phyloP scores from a whole-genome alignment of 1,140 invertebrate species.

The Chironomus tepperi region DNA sequence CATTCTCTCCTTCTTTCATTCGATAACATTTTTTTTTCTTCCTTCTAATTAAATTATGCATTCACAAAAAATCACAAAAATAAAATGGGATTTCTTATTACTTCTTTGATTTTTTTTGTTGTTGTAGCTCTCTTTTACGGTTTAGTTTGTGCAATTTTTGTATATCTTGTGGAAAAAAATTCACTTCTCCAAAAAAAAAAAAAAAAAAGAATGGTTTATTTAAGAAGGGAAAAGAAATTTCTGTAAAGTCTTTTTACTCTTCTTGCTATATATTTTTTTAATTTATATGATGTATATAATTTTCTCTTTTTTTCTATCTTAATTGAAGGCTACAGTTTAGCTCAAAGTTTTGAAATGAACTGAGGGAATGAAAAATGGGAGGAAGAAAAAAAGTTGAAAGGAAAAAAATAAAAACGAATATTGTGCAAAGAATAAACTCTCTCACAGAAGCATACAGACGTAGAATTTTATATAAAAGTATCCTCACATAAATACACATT shows the following conservation, averaged over 20 bases:
- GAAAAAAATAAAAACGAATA: background rate
- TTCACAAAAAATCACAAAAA: background rate
- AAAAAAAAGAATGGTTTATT: background rate
- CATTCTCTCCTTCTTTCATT: background rate
- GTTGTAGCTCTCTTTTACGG: background rate
- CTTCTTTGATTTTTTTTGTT: background rate
- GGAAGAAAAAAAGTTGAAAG: background rate
- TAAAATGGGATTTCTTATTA: background rate
- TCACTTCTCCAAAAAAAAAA: background rate
- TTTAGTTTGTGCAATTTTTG: background rate
- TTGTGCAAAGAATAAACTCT: background rate
- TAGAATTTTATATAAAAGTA: background rate
- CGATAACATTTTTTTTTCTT: background rate
- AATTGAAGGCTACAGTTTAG: background rate
- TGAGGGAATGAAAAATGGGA: slow-evolving; percentile 11
- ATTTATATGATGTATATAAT: slow-evolving; percentile 2
- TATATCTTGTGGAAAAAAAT: no score
- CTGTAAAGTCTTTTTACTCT: slow-evolving; percentile 7
- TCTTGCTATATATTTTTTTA: background rate
- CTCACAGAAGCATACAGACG: background rate
- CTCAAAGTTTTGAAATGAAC: slow-evolving; percentile 6
- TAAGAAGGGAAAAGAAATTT: background rate
- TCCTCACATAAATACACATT: background rate
- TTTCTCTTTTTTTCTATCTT: background rate
- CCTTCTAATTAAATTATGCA: slow-evolving; percentile 14